These are phyloP conservation scores for Spinus olivaceus DNA, from an alignment of 2,797 vertebrate genomes.

Conservation along the genomic window DNA sequence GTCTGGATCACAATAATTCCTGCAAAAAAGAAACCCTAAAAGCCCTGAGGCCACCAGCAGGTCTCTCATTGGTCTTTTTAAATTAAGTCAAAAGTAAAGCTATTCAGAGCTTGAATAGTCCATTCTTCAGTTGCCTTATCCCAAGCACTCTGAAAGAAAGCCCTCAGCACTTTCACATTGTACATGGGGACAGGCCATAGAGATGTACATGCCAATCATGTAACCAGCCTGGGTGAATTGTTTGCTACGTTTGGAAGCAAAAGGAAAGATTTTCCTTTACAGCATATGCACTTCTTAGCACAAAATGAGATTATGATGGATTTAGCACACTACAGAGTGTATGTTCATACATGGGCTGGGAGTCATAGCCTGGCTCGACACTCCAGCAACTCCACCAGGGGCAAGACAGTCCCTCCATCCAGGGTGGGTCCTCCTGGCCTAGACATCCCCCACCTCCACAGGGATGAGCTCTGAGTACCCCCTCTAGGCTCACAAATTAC, in stretches of 20 bases:
- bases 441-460: fast-evolving
- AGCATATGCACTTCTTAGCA: background rate
- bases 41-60: background rate
- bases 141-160: background rate
- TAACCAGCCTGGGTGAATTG: background rate
- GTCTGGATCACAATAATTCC: background rate
- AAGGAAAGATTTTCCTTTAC: background rate
- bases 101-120: background rate
- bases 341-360: background rate
- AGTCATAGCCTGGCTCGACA: background rate
- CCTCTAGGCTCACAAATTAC: background rate
- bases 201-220: background rate
- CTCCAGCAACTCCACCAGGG: background rate
- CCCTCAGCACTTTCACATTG: background rate
- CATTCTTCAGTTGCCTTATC: background rate
- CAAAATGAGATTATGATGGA: background rate
- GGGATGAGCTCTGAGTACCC: background rate
- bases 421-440: fast-evolving
- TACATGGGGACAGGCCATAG: background rate
- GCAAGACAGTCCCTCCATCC: background rate
- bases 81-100: background rate
- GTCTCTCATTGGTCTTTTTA: background rate
- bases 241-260: background rate
- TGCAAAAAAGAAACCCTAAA: background rate
- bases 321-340: background rate